A percentile compares a stretch with the other conserved stretches of the same genome.
Conservation (phyloP, 2,888 invertebrate species). For the Pristionchus arcanus region DNA sequence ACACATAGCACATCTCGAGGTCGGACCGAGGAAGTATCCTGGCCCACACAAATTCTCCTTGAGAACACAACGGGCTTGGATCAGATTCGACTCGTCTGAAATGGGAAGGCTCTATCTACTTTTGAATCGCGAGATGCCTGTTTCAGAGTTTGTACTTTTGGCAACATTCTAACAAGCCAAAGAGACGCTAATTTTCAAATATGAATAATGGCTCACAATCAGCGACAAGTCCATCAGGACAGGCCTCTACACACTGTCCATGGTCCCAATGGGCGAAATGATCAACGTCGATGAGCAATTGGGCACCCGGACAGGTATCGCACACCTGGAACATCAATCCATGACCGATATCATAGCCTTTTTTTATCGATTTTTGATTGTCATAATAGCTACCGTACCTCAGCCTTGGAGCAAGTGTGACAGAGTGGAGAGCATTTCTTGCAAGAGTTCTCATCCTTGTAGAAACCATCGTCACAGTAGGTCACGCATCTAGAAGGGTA, state of each 20-base stretch:
- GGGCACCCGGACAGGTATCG: conserved; percentile 76
- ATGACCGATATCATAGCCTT: not conserved
- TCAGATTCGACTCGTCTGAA: conserved; percentile 74
- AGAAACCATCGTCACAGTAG: conserved; percentile 77
- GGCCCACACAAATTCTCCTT: conserved; percentile 73
- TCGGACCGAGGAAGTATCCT: conserved; percentile 73
- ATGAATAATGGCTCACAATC: conserved; percentile 69
- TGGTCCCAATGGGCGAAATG: conserved; percentile 75
- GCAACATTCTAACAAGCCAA: too few relatives aligned
- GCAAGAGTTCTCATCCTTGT: conserved; percentile 75
- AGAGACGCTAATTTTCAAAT: not conserved
- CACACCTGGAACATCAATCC: conserved; percentile 66
- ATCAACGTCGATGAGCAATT: conserved; percentile 76
- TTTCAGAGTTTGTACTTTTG: too few relatives aligned
- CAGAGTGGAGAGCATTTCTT: conserved; percentile 75
- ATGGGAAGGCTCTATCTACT: not conserved
- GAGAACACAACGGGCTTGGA: conserved; percentile 76
- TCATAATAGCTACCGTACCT: conserved; percentile 60
- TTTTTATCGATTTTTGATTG: not conserved
- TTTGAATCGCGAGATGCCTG: too few relatives aligned
- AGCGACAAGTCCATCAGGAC: conserved; percentile 76
- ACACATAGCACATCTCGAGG: conserved; percentile 71
- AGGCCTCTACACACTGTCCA: conserved; percentile 77
- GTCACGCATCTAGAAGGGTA: conserved; percentile 69
- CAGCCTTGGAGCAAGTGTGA: conserved; percentile 74